These are phyloP conservation scores for Oncorhynchus clarkii DNA, from an alignment of 2,113 vertebrate genomes.

Conservation along the genomic window DNA sequence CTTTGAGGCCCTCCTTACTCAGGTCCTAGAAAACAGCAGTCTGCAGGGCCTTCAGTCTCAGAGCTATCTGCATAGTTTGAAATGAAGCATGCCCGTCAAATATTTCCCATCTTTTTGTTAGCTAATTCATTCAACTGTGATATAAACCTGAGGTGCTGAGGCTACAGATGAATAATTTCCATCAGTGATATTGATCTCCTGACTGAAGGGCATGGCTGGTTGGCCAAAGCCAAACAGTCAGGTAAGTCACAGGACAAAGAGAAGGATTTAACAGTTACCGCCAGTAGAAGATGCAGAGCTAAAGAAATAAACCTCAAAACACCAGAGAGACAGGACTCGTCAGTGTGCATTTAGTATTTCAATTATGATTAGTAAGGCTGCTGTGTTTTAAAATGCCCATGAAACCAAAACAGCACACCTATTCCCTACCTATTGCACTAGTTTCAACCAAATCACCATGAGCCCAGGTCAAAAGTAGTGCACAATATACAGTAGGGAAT, in stretches of 20 bases:
- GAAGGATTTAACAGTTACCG: constrained; percentile 17
- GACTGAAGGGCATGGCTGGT: constrained; percentile 45
- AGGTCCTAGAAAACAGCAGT: neutral
- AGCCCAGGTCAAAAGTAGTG: no score
- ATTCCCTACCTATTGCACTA: no score
- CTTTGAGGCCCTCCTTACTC: no score
- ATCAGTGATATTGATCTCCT: constrained; percentile 30
- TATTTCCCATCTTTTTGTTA: neutral
- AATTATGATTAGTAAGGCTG: constrained; percentile 44
- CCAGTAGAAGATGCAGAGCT: neutral
- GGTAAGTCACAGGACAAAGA: neutral
- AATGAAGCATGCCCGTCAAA: neutral
- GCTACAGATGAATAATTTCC: constrained; percentile 54
- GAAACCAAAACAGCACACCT: constrained; percentile 11
- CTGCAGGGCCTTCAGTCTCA: neutral
- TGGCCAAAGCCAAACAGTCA: constrained; percentile 17
- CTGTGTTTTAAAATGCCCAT: constrained; percentile 26
- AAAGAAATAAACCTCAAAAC: constrained; percentile 4
- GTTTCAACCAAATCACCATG: no score
- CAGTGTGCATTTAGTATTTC: neutral
- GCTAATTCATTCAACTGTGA: neutral
- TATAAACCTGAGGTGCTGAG: constrained; percentile 57
- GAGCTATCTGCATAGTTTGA: neutral
- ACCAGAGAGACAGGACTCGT: no score
- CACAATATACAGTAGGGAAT: no score